phyloP scores from a whole-genome alignment of 2,113 vertebrate species.

The Actenoides lindsayi region DNA sequence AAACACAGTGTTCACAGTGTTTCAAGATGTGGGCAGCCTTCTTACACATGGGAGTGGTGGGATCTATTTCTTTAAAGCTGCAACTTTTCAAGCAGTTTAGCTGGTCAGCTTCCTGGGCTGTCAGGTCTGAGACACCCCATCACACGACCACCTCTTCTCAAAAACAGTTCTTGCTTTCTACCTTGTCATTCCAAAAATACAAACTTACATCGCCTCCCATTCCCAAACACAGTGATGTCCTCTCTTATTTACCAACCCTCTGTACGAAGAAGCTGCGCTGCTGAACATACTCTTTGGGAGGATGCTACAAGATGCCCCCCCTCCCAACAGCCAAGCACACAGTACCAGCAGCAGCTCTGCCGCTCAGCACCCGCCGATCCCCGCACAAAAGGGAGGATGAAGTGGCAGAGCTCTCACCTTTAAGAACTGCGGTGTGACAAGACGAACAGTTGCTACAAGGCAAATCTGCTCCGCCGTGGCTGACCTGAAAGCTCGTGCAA shows the following conservation, averaged over 20 bases:
- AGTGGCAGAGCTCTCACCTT: conserved; percentile 76
- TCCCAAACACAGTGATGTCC: accelerated
- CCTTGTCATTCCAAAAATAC: neutral
- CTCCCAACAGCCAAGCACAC: accelerated
- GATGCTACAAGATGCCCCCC: neutral
- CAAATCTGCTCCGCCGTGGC: conserved; percentile 88
- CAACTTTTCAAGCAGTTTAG: neutral
- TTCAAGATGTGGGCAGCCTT: no score
- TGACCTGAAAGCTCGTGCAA: conserved; percentile 81
- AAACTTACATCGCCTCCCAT: accelerated
- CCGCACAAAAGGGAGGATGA: accelerated
- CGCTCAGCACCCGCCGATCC: accelerated
- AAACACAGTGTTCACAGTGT: accelerated
- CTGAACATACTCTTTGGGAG: neutral
- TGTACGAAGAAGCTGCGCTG: neutral
- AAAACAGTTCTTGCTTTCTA: accelerated
- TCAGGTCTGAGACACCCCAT: accelerated
- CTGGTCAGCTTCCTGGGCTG: neutral
- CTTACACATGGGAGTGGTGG: neutral
- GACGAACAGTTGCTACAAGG: conserved; percentile 88
- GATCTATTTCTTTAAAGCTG: neutral
- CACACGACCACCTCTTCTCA: neutral
- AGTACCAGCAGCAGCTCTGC: neutral
- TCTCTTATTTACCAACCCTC: neutral
- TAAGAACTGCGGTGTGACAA: conserved; percentile 84